A percentile compares a stretch with the other conserved stretches of the same genome.
phyloP scores from a whole-genome alignment of 2,797 vertebrate species.

The Rhyacichthys aspro region DNA sequence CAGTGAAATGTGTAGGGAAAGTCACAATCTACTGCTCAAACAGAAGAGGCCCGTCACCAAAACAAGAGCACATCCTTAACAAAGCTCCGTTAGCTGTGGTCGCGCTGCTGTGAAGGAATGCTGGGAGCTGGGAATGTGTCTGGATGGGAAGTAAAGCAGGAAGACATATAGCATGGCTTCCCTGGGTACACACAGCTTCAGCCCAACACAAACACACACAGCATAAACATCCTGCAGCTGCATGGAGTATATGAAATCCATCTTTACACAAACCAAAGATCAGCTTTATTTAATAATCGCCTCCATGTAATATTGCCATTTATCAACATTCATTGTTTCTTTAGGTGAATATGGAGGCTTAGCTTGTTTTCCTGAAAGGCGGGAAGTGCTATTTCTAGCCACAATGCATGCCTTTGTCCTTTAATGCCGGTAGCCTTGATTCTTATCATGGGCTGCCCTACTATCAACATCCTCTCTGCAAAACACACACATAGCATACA shows the following conservation, averaged over 20 bases:
- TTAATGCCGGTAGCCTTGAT: slow-evolving; percentile 53
- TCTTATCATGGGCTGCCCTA: slow-evolving; percentile 58
- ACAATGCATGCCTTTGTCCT: slow-evolving; percentile 70
- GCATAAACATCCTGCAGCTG: slow-evolving; percentile 66
- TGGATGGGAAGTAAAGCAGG: slow-evolving; percentile 36
- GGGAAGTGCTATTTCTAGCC: slow-evolving; percentile 61
- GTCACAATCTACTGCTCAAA: neutral
- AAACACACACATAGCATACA: slow-evolving; percentile 25
- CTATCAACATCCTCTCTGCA: slow-evolving; percentile 66
- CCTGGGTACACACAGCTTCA: slow-evolving; percentile 34
- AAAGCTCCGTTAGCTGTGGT: slow-evolving; percentile 1
- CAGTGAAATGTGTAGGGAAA: neutral
- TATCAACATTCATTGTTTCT: slow-evolving; percentile 49
- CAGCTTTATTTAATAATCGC: slow-evolving; percentile 54
- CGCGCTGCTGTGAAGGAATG: slow-evolving; percentile 48
- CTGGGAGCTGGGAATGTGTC: slow-evolving; percentile 40
- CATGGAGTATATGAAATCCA: slow-evolving; percentile 13
- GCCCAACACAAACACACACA: slow-evolving; percentile 67
- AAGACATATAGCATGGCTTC: slow-evolving; percentile 34
- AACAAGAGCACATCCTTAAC: neutral
- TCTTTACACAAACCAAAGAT: slow-evolving; percentile 28
- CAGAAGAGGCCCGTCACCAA: slow-evolving; percentile 4
- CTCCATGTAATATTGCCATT: slow-evolving; percentile 30
- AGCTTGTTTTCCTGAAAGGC: slow-evolving; percentile 57
- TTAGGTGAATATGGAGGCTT: slow-evolving; percentile 24